Base-by-base conservation (phyloP, 2,797 vertebrate genomes). In the Valencia hispanica region DNA sequence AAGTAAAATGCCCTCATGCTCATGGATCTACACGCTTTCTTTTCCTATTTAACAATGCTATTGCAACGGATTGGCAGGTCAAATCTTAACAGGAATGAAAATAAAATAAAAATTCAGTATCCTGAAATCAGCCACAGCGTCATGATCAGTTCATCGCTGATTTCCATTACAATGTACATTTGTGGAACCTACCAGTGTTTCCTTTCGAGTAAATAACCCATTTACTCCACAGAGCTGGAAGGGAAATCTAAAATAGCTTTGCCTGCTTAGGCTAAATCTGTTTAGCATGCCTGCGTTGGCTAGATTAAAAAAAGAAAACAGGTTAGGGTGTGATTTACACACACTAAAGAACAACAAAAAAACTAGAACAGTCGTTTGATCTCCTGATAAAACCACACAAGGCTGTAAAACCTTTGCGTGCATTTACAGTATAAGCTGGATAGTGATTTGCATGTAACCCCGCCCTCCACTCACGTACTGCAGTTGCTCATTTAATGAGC, bases 401-500 rank as follows among this genome's bases (percentile, higher is more conserved):
- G 55, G 30, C 48, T 70, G 41, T 68, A 11, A 79, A 80, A 78
- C 41, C 30, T 66, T 22, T 65, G 43, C 22, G 12, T 77, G 72
- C 53, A 57, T 75, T 71, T 53, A 41, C 12, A 34, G 30, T 15
- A 69, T 68, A 55, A 57, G 51, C 70, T 43, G 47, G 45, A 68
- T n/a, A 63, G 70, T 74, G 72, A 78, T 80, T 50, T 77, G 74
- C 75, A 74, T 27, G 34, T 76, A 48, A 51, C 5, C 59, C 78
- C 53, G 65, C 15, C 47, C 30, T 36, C 66, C 63, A 69, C 75
- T 63, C 80, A 63, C 77, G 43, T 30, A 70, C 74, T 77, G 57
- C 81, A 71, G 75, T 55, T 48, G 68, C 77, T 80, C 80, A 47
- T 79, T 89, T 84, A 83, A 77, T 70, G 50, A 43, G 73, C 84